Evolutionary conservation across 2,113 vertebrate genomes (phyloP).

Genomic region (Tyto alba): DNA sequence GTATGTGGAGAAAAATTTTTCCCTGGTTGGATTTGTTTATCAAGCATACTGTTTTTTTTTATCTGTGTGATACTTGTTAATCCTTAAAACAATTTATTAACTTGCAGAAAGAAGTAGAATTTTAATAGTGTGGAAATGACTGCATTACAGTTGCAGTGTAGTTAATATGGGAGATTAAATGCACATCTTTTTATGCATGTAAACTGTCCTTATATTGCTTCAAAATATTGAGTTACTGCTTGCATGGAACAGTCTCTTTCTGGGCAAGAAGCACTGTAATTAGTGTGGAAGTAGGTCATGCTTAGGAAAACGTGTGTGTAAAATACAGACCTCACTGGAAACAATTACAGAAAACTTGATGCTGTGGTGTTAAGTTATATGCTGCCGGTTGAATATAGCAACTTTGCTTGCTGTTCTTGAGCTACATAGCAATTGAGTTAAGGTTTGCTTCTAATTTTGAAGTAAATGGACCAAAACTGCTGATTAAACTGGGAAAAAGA

Average conservation of each 20-base stretch:
- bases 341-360: conserved; percentile 12
- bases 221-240: background rate
- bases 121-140: background rate
- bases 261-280: background rate
- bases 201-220: background rate
- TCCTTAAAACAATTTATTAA: background rate
- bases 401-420: background rate
- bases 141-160: background rate
- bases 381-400: background rate
- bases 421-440: background rate
- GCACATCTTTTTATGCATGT: background rate
- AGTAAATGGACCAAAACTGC: background rate
- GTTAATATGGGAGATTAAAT: background rate
- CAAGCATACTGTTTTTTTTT: background rate
- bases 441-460: conserved; percentile 20
- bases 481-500: background rate
- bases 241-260: background rate
- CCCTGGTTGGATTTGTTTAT: background rate
- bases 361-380: background rate
- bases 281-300: conserved; percentile 2
- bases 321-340: background rate
- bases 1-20: background rate
- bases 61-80: background rate
- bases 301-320: conserved; percentile 6
- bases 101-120: background rate